Evolutionary conservation across 2,797 vertebrate species (phyloP).

Genomic region (Sebastes diaconus): DNA sequence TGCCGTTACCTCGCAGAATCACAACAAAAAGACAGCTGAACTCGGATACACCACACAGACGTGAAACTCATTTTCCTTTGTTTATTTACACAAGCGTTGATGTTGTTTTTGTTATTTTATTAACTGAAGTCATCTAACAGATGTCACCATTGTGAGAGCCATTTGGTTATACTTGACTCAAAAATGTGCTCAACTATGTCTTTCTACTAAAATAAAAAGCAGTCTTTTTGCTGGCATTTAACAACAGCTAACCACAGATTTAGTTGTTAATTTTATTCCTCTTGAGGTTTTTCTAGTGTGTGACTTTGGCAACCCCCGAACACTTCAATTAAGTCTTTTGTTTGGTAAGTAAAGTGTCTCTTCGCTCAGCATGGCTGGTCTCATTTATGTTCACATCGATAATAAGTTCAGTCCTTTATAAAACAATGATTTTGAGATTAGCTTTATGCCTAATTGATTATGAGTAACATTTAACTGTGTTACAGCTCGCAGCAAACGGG

Average conservation of each 20-base stretch:
- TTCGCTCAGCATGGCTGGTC: not conserved
- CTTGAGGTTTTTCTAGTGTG: slow-evolving; percentile 7
- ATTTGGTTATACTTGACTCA: not conserved
- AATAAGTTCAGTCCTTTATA: slow-evolving; percentile 27
- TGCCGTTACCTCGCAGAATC: not conserved
- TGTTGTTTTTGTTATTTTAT: not conserved
- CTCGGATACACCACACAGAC: not conserved
- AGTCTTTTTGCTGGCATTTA: not conserved
- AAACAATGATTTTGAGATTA: slow-evolving; percentile 47
- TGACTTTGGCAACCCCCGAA: slow-evolving; percentile 8
- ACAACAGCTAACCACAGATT: not conserved
- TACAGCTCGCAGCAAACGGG: slow-evolving; percentile 19
- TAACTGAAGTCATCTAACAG: not conserved
- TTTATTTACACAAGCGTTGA: not conserved
- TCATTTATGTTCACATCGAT: slow-evolving; percentile 22
- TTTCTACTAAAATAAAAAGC: not conserved
- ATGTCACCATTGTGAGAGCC: not conserved
- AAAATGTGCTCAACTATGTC: not conserved
- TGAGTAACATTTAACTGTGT: slow-evolving; percentile 21
- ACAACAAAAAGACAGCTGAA: not conserved
- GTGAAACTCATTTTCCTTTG: not conserved
- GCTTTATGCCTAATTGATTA: slow-evolving; percentile 45
- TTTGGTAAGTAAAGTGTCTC: slow-evolving; percentile 28
- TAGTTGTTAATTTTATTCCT: not conserved
- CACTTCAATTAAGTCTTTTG: slow-evolving; percentile 19